Conservation (phyloP, 2,888 invertebrate genomes). For the Cyrtodaria siliqua region DNA sequence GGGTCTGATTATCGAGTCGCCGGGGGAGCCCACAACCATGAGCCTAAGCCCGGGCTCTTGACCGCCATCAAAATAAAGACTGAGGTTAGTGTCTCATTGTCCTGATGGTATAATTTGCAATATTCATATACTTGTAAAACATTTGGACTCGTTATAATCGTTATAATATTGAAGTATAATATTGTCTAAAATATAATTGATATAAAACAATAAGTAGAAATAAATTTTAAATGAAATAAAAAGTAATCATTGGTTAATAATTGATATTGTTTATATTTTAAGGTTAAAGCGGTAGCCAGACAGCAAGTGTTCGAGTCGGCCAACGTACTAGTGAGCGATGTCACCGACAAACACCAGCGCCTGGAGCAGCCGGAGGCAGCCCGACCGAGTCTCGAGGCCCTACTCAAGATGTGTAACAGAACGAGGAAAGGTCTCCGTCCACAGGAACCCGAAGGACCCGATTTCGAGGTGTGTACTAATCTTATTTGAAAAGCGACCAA, state of each 20-base stretch:
- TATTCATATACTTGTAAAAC: too few species aligned
- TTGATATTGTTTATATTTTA: background rate
- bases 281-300: constrained; percentile 2
- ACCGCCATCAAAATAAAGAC: too few species aligned
- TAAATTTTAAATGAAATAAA: background rate
- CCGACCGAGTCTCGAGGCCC: constrained; percentile 1
- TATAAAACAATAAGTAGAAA: too few species aligned
- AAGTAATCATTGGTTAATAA: too few species aligned
- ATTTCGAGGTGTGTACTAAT: constrained; percentile 6
- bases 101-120: too few species aligned
- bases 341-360: background rate
- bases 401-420: constrained; percentile 6
- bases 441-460: constrained; percentile 6
- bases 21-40: too few species aligned
- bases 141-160: too few species aligned
- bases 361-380: constrained; percentile 7
- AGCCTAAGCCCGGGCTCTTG: too few species aligned
- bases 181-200: too few species aligned
- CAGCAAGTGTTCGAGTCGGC: constrained; percentile 10
- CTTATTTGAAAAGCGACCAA: too few species aligned
- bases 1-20: background rate
- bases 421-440: background rate
- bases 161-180: too few species aligned
- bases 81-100: too few species aligned
- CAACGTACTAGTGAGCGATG: background rate